Percentiles rank a stretch among this genome's conserved stretches.
Conservation (phyloP, 2,113 vertebrate species). For the Mungos mungo region DNA sequence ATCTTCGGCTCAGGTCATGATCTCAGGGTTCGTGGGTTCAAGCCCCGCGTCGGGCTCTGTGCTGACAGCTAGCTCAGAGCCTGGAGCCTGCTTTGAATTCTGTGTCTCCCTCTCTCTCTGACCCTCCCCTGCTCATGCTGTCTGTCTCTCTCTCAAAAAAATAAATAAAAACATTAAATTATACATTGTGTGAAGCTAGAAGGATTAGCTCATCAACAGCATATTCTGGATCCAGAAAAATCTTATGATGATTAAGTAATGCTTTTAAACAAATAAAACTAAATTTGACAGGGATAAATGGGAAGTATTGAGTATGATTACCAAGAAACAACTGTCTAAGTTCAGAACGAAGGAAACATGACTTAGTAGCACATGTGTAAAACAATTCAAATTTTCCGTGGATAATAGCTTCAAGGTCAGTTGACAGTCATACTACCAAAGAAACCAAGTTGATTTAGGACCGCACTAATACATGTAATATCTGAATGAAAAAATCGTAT, state of each 20-base stretch:
- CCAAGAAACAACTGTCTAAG: constrained; percentile 4
- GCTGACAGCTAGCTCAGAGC: too few species aligned
- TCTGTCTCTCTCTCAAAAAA: too few species aligned
- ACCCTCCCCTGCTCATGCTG: too few species aligned
- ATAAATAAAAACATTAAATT: background rate
- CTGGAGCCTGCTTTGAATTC: too few species aligned
- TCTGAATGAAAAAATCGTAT: background rate
- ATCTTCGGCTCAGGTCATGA: too few species aligned
- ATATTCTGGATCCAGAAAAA: constrained; percentile 38
- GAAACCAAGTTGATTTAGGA: background rate
- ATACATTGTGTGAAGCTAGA: background rate
- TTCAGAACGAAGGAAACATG: constrained; percentile 25
- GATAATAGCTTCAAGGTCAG: constrained; percentile 1
- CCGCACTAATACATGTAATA: background rate
- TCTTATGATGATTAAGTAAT: constrained; percentile 20
- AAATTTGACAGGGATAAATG: constrained; percentile 2
- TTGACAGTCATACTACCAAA: constrained; percentile 24
- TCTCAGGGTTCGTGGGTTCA: too few species aligned
- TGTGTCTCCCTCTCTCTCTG: too few species aligned
- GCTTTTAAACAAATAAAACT: constrained; percentile 39
- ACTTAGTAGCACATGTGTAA: background rate
- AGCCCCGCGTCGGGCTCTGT: too few species aligned
- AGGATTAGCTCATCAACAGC: constrained; percentile 18
- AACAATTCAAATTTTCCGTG: background rate
- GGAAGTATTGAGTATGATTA: background rate